Evolutionary conservation across 2,113 vertebrate genomes (phyloP).

Genomic region (Notarius lentiginosus): DNA sequence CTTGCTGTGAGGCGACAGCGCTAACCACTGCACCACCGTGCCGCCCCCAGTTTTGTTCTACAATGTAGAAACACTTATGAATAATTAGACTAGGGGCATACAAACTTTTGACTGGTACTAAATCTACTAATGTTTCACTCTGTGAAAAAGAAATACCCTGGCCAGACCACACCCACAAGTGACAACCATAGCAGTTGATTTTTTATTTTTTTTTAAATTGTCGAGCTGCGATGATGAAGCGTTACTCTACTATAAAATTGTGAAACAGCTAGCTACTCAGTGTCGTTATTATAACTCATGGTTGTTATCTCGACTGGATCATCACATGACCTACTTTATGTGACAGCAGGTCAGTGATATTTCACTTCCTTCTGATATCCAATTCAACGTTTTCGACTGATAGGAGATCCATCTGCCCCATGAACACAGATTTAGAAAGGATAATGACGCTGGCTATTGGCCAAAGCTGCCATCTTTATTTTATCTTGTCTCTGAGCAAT

Average conservation of each 20-base stretch:
- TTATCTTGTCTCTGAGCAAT: background rate
- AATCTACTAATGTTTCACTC: background rate
- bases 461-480: slow-evolving; percentile 22
- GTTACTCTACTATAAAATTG: background rate
- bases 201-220: no score
- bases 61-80: no score
- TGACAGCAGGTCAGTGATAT: background rate
- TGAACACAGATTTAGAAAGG: background rate
- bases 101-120: no score
- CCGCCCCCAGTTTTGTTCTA: no score
- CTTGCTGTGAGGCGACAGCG: no score
- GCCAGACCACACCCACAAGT: background rate
- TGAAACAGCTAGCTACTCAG: background rate
- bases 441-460: background rate
- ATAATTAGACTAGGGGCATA: no score
- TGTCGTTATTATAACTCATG: background rate
- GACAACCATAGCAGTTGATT: background rate
- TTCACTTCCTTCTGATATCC: background rate
- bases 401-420: background rate
- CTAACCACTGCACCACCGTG: no score
- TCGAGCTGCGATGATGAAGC: background rate
- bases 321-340: background rate
- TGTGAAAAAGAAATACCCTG: background rate
- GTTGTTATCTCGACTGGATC: background rate
- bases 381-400: background rate